Base-by-base conservation (phyloP, 2,797 vertebrate species). In the Australoheros facetus region DNA sequence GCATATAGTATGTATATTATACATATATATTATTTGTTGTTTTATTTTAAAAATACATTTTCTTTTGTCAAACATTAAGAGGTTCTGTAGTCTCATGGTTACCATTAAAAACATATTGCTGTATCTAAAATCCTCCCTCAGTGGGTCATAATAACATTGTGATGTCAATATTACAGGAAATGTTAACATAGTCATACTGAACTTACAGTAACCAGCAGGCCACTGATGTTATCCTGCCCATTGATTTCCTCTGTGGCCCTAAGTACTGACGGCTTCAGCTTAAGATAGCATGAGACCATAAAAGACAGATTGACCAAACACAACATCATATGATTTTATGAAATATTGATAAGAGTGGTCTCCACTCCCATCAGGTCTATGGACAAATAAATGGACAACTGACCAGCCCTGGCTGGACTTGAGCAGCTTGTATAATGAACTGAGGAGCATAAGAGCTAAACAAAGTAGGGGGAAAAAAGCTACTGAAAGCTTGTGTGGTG, bases 111-210 rank as follows among this genome's bases (percentile, higher is more conserved):
- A 90, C 87, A 87, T 88, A 87, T 85, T 76, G 83, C 86, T 69
- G 66, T 76, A 56, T 89, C 82, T 84, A 7, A 84, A 83, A 85
- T 83, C 76, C 75, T 62, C 69, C 87, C 87, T 87, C 73, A 34
- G 89, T 75, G 88, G 78, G 75, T 88, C 91, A 60, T 92, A 92
- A 92, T 87, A 87, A 78, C 85, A 80, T 86, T 82, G 90, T 94
- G 93, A 94, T 94, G 92, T 94, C 93, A 94, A 90, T 91, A 91
- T 94, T 94, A 94, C 93, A 88, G 93, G 93, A 94, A 94, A 92
- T 17, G 90, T 89, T 92, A 92, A 93, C 89, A 92, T 89, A 86
- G 88, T 92, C 90, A 10, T 90, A 85, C 88, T 91, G 90, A 93
- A 89, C 91, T 94, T 94, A 93, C 93, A 92, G 93, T 94, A 93